These are phyloP conservation scores for Hirundichthys speculiger DNA, from an alignment of 2,113 vertebrate genomes.

Conservation along the genomic window DNA sequence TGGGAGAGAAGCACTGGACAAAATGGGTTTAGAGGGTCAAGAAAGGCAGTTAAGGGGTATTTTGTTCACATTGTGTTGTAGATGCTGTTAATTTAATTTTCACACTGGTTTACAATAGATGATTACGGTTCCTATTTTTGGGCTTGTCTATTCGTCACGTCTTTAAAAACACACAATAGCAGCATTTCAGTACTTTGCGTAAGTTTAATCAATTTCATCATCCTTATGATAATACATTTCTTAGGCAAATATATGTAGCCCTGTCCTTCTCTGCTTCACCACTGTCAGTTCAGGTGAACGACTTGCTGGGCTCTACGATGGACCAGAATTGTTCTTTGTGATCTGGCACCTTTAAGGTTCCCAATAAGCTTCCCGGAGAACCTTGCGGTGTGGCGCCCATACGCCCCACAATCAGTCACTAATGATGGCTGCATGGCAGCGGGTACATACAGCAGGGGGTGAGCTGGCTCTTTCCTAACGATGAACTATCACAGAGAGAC, in stretches of 20 bases:
- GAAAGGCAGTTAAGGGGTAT: constrained; percentile 37
- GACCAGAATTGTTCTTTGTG: constrained; percentile 24
- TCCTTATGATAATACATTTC: constrained; percentile 23
- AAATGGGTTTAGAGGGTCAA: constrained; percentile 66
- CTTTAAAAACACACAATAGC: constrained; percentile 11
- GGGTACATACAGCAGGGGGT: constrained; percentile 62
- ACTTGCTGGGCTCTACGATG: constrained; percentile 31
- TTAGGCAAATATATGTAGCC: constrained; percentile 40
- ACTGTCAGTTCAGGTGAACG: constrained; percentile 26
- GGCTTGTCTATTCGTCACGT: not conserved
- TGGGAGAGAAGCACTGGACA: constrained; percentile 62
- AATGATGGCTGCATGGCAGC: constrained; percentile 66
- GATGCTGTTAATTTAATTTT: constrained; percentile 7
- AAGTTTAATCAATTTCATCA: constrained; percentile 24
- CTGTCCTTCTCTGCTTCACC: constrained; percentile 11
- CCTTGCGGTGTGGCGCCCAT: constrained; percentile 15
- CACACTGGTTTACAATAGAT: not conserved
- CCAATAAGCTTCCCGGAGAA: constrained; percentile 39
- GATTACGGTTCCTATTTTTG: not conserved
- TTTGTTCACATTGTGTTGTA: constrained; percentile 17
- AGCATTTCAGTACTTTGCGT: not conserved
- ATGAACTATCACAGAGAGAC: constrained; percentile 69
- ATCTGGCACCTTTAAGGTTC: constrained; percentile 24
- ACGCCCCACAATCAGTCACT: constrained; percentile 53
- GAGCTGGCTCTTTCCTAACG: constrained; percentile 67